Evolutionary conservation across 2,797 vertebrate genomes (phyloP).

Genomic region (Spinibarbus caldwelli): DNA sequence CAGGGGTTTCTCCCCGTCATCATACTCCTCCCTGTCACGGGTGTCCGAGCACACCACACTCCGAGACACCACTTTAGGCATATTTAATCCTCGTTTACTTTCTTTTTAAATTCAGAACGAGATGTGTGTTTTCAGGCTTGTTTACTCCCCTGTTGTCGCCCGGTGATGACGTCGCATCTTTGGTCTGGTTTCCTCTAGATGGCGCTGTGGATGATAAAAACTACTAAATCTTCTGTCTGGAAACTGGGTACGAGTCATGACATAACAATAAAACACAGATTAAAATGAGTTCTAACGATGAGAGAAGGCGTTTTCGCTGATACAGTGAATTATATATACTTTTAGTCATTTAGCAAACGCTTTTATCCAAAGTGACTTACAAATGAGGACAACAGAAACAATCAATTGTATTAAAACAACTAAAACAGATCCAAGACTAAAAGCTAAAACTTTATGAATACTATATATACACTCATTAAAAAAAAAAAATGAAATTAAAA

Average conservation of each 20-base stretch:
- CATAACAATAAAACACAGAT: not conserved
- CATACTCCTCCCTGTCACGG: slow-evolving; percentile 93
- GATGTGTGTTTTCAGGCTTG: not conserved
- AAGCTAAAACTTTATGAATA: too few species aligned
- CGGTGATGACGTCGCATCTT: slow-evolving; percentile 15
- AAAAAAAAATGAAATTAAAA: too few species aligned
- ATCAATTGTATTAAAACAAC: too few species aligned
- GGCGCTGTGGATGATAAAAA: slow-evolving; percentile 11
- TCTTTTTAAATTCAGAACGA: not conserved
- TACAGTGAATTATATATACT: not conserved
- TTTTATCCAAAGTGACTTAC: too few species aligned
- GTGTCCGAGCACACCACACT: slow-evolving; percentile 96
- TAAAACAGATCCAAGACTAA: too few species aligned
- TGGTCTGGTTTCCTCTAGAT: slow-evolving; percentile 1
- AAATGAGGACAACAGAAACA: too few species aligned
- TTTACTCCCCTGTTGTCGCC: slow-evolving; percentile 34
- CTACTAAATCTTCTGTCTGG: not conserved
- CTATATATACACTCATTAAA: too few species aligned
- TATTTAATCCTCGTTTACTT: slow-evolving; percentile 56
- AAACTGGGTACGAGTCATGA: not conserved
- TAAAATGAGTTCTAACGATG: not conserved
- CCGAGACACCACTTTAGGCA: slow-evolving; percentile 95
- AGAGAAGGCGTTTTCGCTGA: not conserved
- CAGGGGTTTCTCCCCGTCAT: slow-evolving; percentile 94
- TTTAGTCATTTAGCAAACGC: too few species aligned